Evolutionary conservation across 1,140 invertebrate species (phyloP).

Genomic region (Zaprionus camerounensis): DNA sequence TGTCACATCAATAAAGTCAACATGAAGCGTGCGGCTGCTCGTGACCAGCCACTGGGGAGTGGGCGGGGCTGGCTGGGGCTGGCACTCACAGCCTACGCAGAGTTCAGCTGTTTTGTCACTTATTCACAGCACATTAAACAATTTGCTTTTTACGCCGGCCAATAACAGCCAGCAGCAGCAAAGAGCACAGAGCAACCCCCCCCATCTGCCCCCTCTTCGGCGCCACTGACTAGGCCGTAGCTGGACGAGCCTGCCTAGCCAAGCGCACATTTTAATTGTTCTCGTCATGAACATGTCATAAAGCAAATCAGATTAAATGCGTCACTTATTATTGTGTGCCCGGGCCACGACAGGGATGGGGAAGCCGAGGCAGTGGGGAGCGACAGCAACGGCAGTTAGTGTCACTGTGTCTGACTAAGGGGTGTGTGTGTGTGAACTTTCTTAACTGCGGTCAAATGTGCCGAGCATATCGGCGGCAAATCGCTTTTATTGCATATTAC

Average conservation of each 20-base stretch:
- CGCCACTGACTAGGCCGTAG: neutral
- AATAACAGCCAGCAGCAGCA: conserved; percentile 53
- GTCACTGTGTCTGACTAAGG: conserved; percentile 12
- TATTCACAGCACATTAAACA: conserved; percentile 83
- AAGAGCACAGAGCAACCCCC: neutral
- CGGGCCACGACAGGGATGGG: conserved; percentile 14
- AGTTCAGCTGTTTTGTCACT: conserved; percentile 80
- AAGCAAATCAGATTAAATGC: conserved; percentile 83
- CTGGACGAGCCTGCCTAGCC: conserved; percentile 60
- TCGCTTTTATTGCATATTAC: conserved; percentile 82
- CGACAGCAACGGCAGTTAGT: neutral
- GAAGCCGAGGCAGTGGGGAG: neutral
- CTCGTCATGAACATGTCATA: conserved; percentile 82
- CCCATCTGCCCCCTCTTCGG: neutral
- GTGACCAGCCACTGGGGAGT: conserved; percentile 48
- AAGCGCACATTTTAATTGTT: conserved; percentile 82
- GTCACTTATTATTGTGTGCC: conserved; percentile 80
- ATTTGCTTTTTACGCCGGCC: conserved; percentile 81
- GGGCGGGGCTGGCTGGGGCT: neutral
- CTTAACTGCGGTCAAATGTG: conserved; percentile 80
- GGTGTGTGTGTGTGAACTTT: conserved; percentile 48
- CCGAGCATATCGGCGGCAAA: conserved; percentile 68
- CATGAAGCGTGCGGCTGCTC: conserved; percentile 36
- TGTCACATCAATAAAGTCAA: conserved; percentile 69
- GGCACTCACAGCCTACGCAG: conserved; percentile 46